phyloP scores from a whole-genome alignment of 2,888 invertebrate genomes.

The Halocaridina rubra region DNA sequence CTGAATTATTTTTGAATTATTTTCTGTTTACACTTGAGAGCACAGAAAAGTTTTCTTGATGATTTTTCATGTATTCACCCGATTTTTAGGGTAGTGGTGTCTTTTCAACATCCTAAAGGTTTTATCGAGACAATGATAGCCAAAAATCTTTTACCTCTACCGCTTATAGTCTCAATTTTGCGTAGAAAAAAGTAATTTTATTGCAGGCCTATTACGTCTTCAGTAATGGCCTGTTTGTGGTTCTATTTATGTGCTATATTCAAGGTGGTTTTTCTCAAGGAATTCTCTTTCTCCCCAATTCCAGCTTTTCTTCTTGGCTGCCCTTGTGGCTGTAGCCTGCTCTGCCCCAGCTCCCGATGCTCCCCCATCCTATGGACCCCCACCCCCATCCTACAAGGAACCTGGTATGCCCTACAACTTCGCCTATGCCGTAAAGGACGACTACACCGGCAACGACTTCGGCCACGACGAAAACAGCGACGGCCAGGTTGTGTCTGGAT shows the following conservation, averaged over 20 bases:
- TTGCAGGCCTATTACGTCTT: not conserved
- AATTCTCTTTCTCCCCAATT: not conserved
- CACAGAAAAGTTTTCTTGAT: no score
- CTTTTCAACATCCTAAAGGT: no score
- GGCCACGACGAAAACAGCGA: constrained; percentile 51
- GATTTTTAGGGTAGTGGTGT: no score
- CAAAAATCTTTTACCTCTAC: no score
- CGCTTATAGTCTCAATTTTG: no score
- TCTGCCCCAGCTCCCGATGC: constrained; percentile 33
- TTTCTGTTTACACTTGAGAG: no score
- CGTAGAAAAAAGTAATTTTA: no score
- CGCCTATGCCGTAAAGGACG: constrained; percentile 57
- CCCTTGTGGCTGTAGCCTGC: constrained; percentile 24
- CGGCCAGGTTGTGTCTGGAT: constrained; percentile 48
- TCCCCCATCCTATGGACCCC: constrained; percentile 32
- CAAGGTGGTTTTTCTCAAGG: not conserved
- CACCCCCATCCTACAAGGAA: constrained; percentile 44
- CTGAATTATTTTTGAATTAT: no score
- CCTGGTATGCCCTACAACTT: constrained; percentile 59
- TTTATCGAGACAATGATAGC: no score
- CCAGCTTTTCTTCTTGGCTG: constrained; percentile 13
- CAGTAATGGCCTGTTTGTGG: no score
- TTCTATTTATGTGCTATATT: not conserved
- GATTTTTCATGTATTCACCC: no score
- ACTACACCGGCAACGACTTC: constrained; percentile 59